Evolutionary conservation across 92 coral and sea anemone genomes (phyloP), one percentile per base, ranked within the genome.

Genomic region (Palythoa grandis): DNA sequence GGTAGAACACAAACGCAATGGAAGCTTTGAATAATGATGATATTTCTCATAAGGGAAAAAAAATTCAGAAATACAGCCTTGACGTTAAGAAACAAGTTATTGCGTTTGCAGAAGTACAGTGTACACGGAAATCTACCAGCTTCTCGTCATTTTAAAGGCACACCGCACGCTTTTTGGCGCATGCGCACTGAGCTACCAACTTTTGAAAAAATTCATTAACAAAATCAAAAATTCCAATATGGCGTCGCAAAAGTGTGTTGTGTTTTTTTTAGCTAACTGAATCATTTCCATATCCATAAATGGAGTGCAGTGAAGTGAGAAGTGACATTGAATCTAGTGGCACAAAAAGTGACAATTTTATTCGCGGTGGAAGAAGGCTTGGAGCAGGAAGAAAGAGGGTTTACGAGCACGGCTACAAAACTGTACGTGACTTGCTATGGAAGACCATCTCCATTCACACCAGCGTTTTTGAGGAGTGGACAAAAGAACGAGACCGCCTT

Each of bases 391-490:
- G 68, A 61, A 61, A 61, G 5, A 61, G 29, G 68, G 68, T 61
- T 61, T 10, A 61, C 5, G 68, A 61, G 68, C 68, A 61, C 68
- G 68, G 68, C 68, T 61, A 61, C 68, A 61, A 19, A 61, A 71
- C 76, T 71, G 82, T 54, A 23, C 78, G 68, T 25, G 78, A 52
- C 52, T 35, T 70, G 29, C n/a, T 72, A 15, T n/a, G n/a, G n/a
- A n/a, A n/a, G n/a, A n/a, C n/a, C n/a, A n/a, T n/a, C n/a, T 72
- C 88, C 82, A 52, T 73, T 56, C 88, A 72, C 82, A 84, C 80
- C 63, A 74, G 53, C 82, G 54, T 84, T 22, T 84, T 72, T 58
- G 29, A 84, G 53, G 24, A 72, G 35, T 84, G 88, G 88, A 84
- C 11, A 24, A 20, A 60, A 35, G 60, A 37, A 66, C 53, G 54